Base-by-base conservation (phyloP, 1,140 invertebrate species). In the Parapsyche elsis region DNA sequence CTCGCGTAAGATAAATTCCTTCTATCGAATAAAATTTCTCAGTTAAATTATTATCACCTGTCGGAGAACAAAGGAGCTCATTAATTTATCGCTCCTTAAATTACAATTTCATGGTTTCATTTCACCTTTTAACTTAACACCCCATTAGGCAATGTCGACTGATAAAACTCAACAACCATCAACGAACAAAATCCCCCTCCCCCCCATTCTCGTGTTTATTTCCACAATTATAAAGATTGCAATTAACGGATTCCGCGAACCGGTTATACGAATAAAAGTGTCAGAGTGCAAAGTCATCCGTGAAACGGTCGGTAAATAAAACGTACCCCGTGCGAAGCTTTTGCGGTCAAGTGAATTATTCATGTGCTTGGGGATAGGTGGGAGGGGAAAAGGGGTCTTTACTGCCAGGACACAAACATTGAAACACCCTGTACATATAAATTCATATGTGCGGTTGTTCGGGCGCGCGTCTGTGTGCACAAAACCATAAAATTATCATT, bases 1-100 rank as follows among this genome's bases (percentile, higher is more conserved):
- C 57, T 67, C 1, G 1, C 1, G 10, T 24, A 57, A 57, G 73
- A 75, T 75, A 75, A 75, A 75, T 75, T 75, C 38, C 45, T 75
- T 75, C 49, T 53, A 77, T 77, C 75, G 75, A 64, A 64, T 30
- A 24, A 49, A 77, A 77, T 49, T 75, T 75, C 49, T 75, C 73
- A 46, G 73, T 49, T 46, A 75, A 77, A 77, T 77, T 77, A 77
- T 77, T 77, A 77, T 77, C 53, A 77, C 75, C 75, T 77, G 75
- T 77, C 75, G 64, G 75, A 64, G 75, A 77, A 77, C 75, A 77
- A 77, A 77, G 57, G 57, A 64, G 57, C 30, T 45, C 57, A 46
- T 59, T 77, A 77, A 77, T 77, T 77, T 77, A 77, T 77, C 57
- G 75, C 26, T 64, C 75, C 46, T 77, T 77, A 77, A 77, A 77